Evolutionary conservation across 2,113 vertebrate species (phyloP).

Genomic region (Varanus salvator): DNA sequence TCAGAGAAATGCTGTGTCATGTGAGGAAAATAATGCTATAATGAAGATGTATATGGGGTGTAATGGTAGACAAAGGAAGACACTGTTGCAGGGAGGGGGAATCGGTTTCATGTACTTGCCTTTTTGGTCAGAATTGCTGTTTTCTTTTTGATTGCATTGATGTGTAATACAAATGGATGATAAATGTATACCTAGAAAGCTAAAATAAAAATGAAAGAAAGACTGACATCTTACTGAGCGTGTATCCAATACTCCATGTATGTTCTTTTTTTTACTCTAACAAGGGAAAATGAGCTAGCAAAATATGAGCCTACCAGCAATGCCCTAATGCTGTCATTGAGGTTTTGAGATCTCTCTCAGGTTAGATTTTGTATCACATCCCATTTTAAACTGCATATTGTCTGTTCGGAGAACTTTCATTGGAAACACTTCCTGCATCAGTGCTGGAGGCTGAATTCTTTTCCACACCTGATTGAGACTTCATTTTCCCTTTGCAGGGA

Average conservation of each 20-base stretch:
- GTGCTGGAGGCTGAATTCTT: not conserved
- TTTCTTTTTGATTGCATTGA: not conserved
- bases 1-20: not conserved
- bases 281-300: not conserved
- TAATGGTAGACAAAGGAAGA: not conserved
- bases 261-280: not conserved
- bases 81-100: not conserved
- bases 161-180: constrained; percentile 1
- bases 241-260: not conserved
- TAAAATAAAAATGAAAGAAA: not conserved
- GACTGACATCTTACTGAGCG: not conserved
- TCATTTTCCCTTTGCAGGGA: not conserved
- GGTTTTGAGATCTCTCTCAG: not conserved
- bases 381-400: not conserved
- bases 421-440: not conserved
- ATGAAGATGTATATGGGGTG: not conserved
- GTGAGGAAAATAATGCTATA: not conserved
- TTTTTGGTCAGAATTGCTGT: not conserved
- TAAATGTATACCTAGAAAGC: constrained; percentile 15
- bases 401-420: not conserved
- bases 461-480: not conserved
- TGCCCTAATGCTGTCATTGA: not conserved
- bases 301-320: not conserved
- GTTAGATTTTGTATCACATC: not conserved
- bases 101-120: not conserved